phyloP scores from a whole-genome alignment of 2,113 vertebrate genomes.

The Callithrix jacchus region DNA sequence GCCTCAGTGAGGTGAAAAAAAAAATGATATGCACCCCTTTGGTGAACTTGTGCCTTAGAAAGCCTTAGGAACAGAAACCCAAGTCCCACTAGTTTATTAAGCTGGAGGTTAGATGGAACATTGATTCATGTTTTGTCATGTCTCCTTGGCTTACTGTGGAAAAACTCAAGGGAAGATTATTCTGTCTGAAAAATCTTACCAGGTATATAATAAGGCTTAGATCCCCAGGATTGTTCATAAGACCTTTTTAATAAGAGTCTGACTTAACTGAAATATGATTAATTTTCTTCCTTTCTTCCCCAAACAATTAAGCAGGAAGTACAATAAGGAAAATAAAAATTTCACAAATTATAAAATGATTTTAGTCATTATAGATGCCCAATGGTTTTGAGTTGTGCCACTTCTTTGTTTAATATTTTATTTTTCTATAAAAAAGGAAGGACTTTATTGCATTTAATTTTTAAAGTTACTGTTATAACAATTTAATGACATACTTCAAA shows the following conservation, averaged over 20 bases:
- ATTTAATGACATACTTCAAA: not conserved
- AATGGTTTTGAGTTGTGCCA: not conserved
- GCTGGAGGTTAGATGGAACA: not conserved
- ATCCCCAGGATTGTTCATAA: not conserved
- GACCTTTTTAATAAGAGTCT: not conserved
- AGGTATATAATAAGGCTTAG: not conserved
- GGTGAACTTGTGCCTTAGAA: not conserved
- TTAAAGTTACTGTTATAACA: conserved; percentile 16
- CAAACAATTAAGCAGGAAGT: not conserved
- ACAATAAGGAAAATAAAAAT: not conserved
- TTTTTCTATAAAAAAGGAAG: not conserved
- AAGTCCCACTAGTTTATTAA: not conserved
- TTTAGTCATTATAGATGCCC: not conserved
- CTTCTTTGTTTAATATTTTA: conserved; percentile 17
- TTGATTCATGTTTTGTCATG: not conserved
- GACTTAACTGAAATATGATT: not conserved
- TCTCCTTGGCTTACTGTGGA: not conserved
- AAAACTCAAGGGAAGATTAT: not conserved
- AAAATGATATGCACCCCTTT: not conserved
- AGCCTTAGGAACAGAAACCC: not conserved
- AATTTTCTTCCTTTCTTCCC: not conserved
- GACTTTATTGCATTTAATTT: conserved; percentile 11
- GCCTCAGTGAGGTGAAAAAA: too few species aligned
- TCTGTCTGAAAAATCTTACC: conserved; percentile 11
- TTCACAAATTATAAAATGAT: not conserved